Conservation (phyloP, 2,888 invertebrate species). For the Ennomos fuscantarius region DNA sequence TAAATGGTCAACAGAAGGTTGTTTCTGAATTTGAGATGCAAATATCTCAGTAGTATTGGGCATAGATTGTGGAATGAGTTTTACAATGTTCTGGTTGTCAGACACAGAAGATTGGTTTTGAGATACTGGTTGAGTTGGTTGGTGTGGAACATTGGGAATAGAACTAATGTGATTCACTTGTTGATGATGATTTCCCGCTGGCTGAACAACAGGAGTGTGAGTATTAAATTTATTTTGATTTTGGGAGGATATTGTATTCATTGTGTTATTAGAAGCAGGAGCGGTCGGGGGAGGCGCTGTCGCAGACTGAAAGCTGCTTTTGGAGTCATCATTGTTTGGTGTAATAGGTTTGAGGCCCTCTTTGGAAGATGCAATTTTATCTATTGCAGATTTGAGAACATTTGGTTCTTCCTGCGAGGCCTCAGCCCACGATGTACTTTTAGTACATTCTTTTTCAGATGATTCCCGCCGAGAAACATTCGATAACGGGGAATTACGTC, state of each 20-base stretch:
- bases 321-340: conserved; percentile 36
- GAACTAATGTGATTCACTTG: conserved; percentile 51
- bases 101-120: conserved; percentile 50
- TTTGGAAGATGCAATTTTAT: conserved; percentile 54
- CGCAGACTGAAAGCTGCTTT: conserved; percentile 38
- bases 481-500: conserved; percentile 73
- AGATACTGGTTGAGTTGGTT: conserved; percentile 43
- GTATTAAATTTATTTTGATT: conserved; percentile 53
- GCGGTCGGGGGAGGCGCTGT: conserved; percentile 35
- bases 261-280: conserved; percentile 31
- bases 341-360: conserved; percentile 45
- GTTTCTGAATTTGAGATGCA: conserved; percentile 57
- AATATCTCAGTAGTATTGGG: conserved; percentile 53
- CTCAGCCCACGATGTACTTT: conserved; percentile 76
- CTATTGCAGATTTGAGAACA: conserved; percentile 49
- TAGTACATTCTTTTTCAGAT: conserved; percentile 64
- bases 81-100: conserved; percentile 52
- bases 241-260: conserved; percentile 47
- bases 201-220: conserved; percentile 47
- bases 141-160: conserved; percentile 50
- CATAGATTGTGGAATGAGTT: conserved; percentile 46
- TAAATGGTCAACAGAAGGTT: conserved; percentile 55
- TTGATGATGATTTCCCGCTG: conserved; percentile 48
- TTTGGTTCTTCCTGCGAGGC: conserved; percentile 70
- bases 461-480: conserved; percentile 75